Evolutionary conservation across 2,113 vertebrate species (phyloP).

Genomic region (Gobio gobio): DNA sequence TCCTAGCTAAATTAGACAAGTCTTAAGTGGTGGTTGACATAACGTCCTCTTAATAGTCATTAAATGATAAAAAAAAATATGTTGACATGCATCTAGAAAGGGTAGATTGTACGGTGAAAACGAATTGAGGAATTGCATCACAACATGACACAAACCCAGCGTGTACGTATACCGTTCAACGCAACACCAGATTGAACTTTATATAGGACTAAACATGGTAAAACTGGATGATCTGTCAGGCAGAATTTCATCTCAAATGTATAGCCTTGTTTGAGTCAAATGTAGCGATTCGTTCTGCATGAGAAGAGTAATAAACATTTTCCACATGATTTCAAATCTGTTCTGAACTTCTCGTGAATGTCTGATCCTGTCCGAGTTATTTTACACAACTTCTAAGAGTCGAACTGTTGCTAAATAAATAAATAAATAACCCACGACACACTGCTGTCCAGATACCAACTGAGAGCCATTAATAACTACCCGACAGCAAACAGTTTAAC

Average conservation of each 20-base stretch:
- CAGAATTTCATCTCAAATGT: background rate
- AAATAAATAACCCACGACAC: slow-evolving; percentile 38
- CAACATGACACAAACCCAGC: background rate
- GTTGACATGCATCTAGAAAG: background rate
- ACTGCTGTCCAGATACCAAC: slow-evolving; percentile 17
- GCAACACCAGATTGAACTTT: too few relatives aligned
- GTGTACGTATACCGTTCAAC: background rate
- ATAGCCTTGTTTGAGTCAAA: background rate
- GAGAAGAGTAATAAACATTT: background rate
- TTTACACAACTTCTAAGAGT: background rate
- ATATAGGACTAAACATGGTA: too few relatives aligned
- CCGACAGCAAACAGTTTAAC: slow-evolving; percentile 55
- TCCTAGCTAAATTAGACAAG: background rate
- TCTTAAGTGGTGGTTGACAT: background rate
- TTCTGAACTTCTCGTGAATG: background rate
- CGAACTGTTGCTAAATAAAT: slow-evolving; percentile 19
- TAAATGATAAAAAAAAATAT: background rate
- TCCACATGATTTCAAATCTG: background rate
- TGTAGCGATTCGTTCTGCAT: background rate
- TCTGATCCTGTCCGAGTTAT: background rate
- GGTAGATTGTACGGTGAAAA: background rate
- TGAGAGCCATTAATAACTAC: slow-evolving; percentile 51
- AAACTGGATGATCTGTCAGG: background rate
- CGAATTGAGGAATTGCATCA: background rate
- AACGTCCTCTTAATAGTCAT: background rate